Base-by-base conservation (phyloP, 2,797 vertebrate species). In the Rhincodon typus region DNA sequence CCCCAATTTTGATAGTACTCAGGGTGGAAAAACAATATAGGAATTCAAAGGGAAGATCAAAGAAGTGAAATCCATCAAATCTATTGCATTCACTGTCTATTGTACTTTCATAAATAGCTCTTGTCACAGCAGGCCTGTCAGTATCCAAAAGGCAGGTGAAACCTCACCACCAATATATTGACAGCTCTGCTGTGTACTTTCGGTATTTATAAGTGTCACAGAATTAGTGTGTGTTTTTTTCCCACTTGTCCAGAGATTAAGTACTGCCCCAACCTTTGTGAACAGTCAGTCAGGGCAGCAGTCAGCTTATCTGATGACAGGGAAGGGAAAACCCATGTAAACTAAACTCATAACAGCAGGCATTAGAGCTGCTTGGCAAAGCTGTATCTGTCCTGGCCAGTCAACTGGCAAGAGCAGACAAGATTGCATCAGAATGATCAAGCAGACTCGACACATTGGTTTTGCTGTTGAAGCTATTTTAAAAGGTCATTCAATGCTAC, bases 21-120 rank as follows among this genome's bases (percentile, higher is more conserved):
- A 84, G 19, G 42, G 42, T 46, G 42, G 82, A 46, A 84, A 88
- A 57, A 57, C 46, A 53, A 34, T 50, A 88, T 17, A 34, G 30
- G 10, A 57, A 53, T 53, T 53, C 53, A 57, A 88, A 57, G 23
- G 27, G 7, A 88, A 53, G 86, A 53, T 53, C 53, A 50, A 88
- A 88, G 53, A 88, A 88, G 12, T 53, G 86, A 88, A 79, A 88
- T 88, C 86, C 50, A 88, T 34, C 86, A 88, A 57, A 53, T 50
- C 50, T 30, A 57, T 84, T 84, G 82, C 82, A 46, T 46, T 17
- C 42, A 23, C 12, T 57, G 27, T 88, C 86, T 57, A 53, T 88
- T 53, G 46, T 53, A 57, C 4, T 53, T 57, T 13, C 86, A 88
- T 34, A 88, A 88, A 88, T 57, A 57, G 86, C 86, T 84, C 82